These are phyloP conservation scores for Unio pictorum DNA, from an alignment of 2,888 invertebrate genomes.

Conservation along the genomic window DNA sequence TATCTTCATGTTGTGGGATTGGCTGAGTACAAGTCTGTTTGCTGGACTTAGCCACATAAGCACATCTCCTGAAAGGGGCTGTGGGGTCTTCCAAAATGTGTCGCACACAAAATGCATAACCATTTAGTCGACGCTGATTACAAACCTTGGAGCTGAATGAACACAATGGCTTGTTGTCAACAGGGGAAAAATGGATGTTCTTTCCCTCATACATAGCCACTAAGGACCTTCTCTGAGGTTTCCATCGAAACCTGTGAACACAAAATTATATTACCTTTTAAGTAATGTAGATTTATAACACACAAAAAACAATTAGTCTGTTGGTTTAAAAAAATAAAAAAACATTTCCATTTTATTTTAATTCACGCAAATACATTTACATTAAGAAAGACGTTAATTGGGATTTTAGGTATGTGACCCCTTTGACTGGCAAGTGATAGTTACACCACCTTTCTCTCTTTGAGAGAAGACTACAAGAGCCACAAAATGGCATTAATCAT, in stretches of 20 bases:
- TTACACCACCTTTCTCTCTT: too few relatives aligned
- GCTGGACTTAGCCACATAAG: slow-evolving; percentile 75
- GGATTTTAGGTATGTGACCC: too few relatives aligned
- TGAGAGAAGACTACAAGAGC: too few relatives aligned
- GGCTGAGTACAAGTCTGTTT: slow-evolving; percentile 73
- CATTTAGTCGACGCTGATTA: slow-evolving; percentile 77
- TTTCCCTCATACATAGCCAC: slow-evolving; percentile 73
- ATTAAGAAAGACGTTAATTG: too few relatives aligned
- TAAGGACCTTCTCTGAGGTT: slow-evolving; percentile 6
- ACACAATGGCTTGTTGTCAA: slow-evolving; percentile 73
- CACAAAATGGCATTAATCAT: too few relatives aligned
- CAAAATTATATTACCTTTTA: not conserved
- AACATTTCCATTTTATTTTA: too few relatives aligned
- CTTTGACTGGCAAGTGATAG: too few relatives aligned
- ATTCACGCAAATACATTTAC: too few relatives aligned
- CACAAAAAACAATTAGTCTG: not conserved
- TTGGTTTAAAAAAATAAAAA: too few relatives aligned
- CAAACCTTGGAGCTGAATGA: slow-evolving; percentile 73
- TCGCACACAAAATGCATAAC: slow-evolving; percentile 83
- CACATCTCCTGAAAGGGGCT: slow-evolving; percentile 89
- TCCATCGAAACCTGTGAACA: slow-evolving; percentile 30
- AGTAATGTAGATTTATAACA: not conserved
- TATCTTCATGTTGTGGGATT: slow-evolving; percentile 72
- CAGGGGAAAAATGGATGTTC: slow-evolving; percentile 73
- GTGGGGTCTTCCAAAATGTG: slow-evolving; percentile 88